Conservation (phyloP, 2,888 invertebrate genomes). For the Luffia ferchaultella region DNA sequence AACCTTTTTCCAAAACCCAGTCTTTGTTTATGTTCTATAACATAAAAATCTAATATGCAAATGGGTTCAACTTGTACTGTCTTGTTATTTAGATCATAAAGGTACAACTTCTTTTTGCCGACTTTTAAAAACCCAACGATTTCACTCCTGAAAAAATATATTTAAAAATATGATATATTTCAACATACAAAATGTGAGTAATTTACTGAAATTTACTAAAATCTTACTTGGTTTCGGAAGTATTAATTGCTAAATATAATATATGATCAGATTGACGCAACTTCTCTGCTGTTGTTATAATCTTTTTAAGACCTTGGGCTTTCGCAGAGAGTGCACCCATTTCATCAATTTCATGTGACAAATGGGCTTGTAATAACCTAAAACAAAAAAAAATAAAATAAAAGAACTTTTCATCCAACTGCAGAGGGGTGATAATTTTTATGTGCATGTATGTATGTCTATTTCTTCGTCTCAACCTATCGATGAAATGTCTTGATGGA, state of each 20-base stretch:
- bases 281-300: constrained; percentile 77
- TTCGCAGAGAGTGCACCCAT: constrained; percentile 77
- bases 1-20: constrained; percentile 84
- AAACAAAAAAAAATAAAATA: background rate
- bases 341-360: constrained; percentile 69
- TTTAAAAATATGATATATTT: background rate
- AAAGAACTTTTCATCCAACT: too few species aligned
- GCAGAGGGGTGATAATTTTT: too few species aligned
- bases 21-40: constrained; percentile 85
- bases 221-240: too few species aligned
- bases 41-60: constrained; percentile 94
- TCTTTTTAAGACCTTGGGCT: constrained; percentile 76
- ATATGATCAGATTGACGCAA: too few species aligned
- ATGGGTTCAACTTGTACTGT: constrained; percentile 83
- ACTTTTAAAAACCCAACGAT: constrained; percentile 90
- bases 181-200: too few species aligned
- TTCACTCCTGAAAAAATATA: constrained; percentile 64
- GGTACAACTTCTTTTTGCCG: constrained; percentile 88
- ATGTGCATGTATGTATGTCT: too few species aligned
- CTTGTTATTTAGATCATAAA: constrained; percentile 75
- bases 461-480: too few species aligned
- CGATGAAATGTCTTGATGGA: too few species aligned
- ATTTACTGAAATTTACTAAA: too few species aligned
- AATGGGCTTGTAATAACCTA: constrained; percentile 41
- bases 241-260: too few species aligned